Evolutionary conservation across 2,888 invertebrate species (phyloP), one percentile per base, ranked within the genome.

Genomic region (Sepioteuthis lessoniana): DNA sequence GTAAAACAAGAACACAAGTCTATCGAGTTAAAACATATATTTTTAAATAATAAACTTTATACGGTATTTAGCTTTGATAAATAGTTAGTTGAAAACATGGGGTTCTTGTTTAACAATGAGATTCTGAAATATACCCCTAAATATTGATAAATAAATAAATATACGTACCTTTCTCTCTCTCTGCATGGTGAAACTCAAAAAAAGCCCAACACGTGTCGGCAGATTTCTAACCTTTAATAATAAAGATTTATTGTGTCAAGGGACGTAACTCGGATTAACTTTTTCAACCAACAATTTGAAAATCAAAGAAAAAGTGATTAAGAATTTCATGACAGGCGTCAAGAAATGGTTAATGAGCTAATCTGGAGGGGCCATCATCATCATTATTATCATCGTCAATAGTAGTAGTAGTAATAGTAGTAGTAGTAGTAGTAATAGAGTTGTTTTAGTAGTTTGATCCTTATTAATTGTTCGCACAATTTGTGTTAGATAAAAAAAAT

Each of bases 91-190:
- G 2, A 55, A 55, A 55, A 4, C 19, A 19, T 55, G 3, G 19
- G 3, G 21, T 31, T 1, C 31, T 60, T 31, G 8, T 60, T 60
- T 55, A 31, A 31, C 13, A 31, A 60, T 31, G 8, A 60, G 4
- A 10, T 8, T 13, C 5, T 60, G 19, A 50, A 50, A 50, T 50
- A 50, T 50, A 60, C 28, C 28, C 3, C 13, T 19, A 55, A 21
- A 55, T 55, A 19, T n/a, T n/a, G 55, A 8, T 28, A 31, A 25
- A 91, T 42, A 19, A 91, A 91, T 38, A 3, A 28, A 91, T 31
- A 42, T 35, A 90, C 37, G 16, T 91, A 91, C 91, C 91, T 91
- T 91, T 91, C 91, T 91, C 28, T 91, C 91, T 25, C 91, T 35
- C 42, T 91, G 91, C 91, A 91, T 91, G 31, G 38, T 91, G 60